Percentiles rank a stretch among this genome's conserved stretches.
These are phyloP conservation scores for Garrulus glandarius DNA, from an alignment of 2,797 vertebrate species.

Conservation along the genomic window DNA sequence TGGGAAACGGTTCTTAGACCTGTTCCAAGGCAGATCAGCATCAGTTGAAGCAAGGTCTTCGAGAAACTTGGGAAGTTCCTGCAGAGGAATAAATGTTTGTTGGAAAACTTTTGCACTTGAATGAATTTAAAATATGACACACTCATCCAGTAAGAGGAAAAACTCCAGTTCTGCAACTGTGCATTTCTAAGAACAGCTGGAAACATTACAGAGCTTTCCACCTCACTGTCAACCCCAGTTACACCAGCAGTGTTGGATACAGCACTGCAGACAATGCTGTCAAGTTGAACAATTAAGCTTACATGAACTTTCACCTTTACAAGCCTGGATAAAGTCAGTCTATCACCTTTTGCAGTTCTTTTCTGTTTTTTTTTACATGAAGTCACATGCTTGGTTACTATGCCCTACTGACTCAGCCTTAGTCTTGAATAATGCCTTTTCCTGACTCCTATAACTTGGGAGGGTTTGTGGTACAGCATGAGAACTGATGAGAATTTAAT, in stretches of 20 bases:
- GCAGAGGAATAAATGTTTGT: constrained; percentile 20
- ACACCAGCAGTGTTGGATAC: not conserved
- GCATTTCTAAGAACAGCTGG: constrained; percentile 18
- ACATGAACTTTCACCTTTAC: constrained; percentile 33
- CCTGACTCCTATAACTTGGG: not conserved
- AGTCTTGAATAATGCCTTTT: not conserved
- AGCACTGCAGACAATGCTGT: not conserved
- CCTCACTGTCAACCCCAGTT: not conserved
- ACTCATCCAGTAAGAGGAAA: not conserved
- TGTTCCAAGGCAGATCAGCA: constrained; percentile 96
- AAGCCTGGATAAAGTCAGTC: not conserved
- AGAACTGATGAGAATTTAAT: constrained; percentile 40
- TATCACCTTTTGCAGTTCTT: not conserved
- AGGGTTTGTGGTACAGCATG: not conserved
- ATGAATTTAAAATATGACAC: not conserved
- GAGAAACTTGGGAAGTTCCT: constrained; percentile 96
- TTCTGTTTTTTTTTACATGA: not conserved
- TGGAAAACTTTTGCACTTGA: not conserved
- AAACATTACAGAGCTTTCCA: not conserved
- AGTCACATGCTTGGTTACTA: not conserved
- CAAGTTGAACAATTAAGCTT: constrained; percentile 40
- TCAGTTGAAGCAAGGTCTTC: constrained; percentile 94
- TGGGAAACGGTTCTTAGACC: constrained; percentile 95
- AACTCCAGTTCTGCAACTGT: not conserved
- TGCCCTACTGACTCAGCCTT: not conserved